Evolutionary conservation across 2,888 invertebrate species (phyloP), one percentile per base, ranked within the genome.

Genomic region (Cantharis lateralis): DNA sequence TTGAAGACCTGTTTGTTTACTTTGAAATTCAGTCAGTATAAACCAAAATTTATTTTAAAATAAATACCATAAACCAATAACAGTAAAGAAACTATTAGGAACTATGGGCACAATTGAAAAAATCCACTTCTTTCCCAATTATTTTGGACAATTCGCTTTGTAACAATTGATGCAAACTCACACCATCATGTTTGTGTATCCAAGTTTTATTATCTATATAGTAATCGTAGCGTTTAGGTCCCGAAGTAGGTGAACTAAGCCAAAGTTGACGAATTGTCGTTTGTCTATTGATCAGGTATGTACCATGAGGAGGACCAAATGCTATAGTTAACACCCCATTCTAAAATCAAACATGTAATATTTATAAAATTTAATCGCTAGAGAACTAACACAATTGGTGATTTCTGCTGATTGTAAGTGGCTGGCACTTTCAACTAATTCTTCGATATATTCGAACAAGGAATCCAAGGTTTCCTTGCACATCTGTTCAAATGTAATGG

Each of bases 231-330:
- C 99, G 91, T 87, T 96, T 97, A 0, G 97, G 97, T 0, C 97
- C 97, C 63, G 97, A 97, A 2, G 90, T 89, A 0, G 99, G 99
- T 0, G 99, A 99, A 80, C 99, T 99, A 0, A 99, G 90, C 99
- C 99, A 99, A 82, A 99, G 97, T 89, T 99, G 99, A 87, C 93
- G 94, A 87, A 99, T 99, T 0, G 99, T 99, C 2, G 95, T 92
- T 89, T 99, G 99, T 82, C 98, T 94, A 88, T 99, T 99, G 85
- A 99, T 98, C 0, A 99, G 99, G 87, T 99, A 99, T 0, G 96
- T 98, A 20, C 96, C 97, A 85, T 92, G 89, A 0, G 89, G 84
- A 1, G 89, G 82, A 2, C 96, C 97, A 80, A 98, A 90, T 72
- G 93, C 92, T 10, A 98, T 89, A 7, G 97, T 98, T 79, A 98